Conservation (phyloP, 2,888 invertebrate genomes). For the Dasysyrphus tricinctus region DNA sequence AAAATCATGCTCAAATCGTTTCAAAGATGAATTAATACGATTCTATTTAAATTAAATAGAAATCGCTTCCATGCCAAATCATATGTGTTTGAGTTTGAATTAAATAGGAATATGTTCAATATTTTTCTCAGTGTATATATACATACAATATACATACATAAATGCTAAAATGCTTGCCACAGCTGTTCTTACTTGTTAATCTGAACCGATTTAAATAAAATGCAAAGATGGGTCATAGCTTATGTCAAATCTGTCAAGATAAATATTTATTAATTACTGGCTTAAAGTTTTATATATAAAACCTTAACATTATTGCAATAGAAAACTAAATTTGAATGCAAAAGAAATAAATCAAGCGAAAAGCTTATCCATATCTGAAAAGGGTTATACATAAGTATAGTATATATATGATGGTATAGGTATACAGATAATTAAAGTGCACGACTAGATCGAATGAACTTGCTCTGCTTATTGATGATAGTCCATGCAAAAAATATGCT, state of each 20-base stretch:
- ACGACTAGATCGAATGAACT: background rate
- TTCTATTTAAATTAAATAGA: too few relatives aligned
- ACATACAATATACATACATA: too few relatives aligned
- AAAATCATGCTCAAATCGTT: too few relatives aligned
- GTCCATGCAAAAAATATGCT: too few relatives aligned
- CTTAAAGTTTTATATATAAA: background rate
- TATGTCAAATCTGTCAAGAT: background rate
- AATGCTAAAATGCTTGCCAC: too few relatives aligned
- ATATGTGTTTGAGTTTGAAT: too few relatives aligned
- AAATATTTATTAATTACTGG: background rate
- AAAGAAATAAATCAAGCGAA: background rate
- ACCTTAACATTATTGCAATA: background rate
- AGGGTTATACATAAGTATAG: background rate
- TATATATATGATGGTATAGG: too few relatives aligned
- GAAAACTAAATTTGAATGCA: background rate
- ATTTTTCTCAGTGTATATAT: too few relatives aligned
- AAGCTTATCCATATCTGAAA: background rate
- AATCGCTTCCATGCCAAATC: too few relatives aligned
- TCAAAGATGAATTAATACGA: too few relatives aligned
- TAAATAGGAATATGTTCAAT: too few relatives aligned
- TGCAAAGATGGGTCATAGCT: background rate
- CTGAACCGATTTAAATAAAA: background rate
- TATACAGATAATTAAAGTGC: background rate
- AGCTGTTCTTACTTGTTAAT: background rate
- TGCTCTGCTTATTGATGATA: too few relatives aligned